phyloP scores from a whole-genome alignment of 2,888 invertebrate genomes.

The Colletes collaris region DNA sequence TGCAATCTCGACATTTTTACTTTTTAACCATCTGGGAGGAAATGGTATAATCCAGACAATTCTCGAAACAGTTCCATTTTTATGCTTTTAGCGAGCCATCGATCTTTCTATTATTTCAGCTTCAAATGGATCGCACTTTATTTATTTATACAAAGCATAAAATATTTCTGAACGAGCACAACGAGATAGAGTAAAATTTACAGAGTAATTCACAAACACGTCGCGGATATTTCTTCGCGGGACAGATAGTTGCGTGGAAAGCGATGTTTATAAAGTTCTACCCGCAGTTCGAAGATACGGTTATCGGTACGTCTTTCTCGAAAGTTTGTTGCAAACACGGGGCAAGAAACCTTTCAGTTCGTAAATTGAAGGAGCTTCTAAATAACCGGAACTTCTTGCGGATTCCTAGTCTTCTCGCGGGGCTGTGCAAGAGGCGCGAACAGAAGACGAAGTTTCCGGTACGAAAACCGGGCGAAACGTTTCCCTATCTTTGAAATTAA shows the following conservation, averaged over 20 bases:
- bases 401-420: conserved; percentile 6
- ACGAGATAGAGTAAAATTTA: too few species aligned
- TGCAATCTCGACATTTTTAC: too few species aligned
- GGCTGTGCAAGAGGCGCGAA: background rate
- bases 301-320: conserved; percentile 4
- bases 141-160: too few species aligned
- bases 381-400: conserved; percentile 40
- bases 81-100: too few species aligned
- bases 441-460: conserved; percentile 22
- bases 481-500: conserved; percentile 31
- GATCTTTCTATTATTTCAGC: too few species aligned
- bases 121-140: too few species aligned
- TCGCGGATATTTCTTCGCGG: background rate
- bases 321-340: conserved; percentile 38
- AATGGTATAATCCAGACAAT: too few species aligned
- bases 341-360: conserved; percentile 41
- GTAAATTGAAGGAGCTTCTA: conserved; percentile 38
- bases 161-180: too few species aligned
- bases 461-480: conserved; percentile 24
- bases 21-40: too few species aligned
- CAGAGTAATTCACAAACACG: too few species aligned
- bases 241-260: conserved; percentile 1
- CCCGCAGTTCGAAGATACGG: background rate
- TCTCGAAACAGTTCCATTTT: too few species aligned
- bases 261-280: conserved; percentile 31